phyloP scores from a whole-genome alignment of 2,888 invertebrate species.

The Serripes groenlandicus region DNA sequence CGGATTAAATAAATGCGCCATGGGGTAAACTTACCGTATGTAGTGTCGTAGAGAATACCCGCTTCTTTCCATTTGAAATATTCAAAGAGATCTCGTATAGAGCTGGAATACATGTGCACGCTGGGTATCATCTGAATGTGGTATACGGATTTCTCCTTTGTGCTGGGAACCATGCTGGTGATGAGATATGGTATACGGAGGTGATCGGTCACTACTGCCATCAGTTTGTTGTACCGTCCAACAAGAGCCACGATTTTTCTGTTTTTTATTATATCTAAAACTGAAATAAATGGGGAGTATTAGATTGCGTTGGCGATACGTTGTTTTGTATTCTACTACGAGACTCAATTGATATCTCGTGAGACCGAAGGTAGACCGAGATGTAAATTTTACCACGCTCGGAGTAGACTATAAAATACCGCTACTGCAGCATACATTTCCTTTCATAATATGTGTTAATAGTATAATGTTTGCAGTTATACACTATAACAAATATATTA shows the following conservation, averaged over 20 bases:
- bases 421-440: too few species aligned
- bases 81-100: slow-evolving; percentile 76
- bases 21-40: slow-evolving; percentile 44
- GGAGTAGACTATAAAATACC: too few species aligned
- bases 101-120: slow-evolving; percentile 66
- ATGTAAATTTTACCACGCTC: too few species aligned
- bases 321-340: too few species aligned
- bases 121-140: slow-evolving; percentile 78
- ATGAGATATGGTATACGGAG: slow-evolving; percentile 81
- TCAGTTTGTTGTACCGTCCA: slow-evolving; percentile 77
- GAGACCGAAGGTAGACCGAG: too few species aligned
- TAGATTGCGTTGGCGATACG: too few species aligned
- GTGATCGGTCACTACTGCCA: slow-evolving; percentile 76
- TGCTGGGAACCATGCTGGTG: slow-evolving; percentile 74
- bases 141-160: slow-evolving; percentile 59
- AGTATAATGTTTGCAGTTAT: too few species aligned
- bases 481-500: too few species aligned
- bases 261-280: slow-evolving; percentile 43
- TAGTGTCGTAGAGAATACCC: slow-evolving; percentile 76
- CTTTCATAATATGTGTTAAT: too few species aligned
- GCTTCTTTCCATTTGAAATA: slow-evolving; percentile 74
- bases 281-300: slow-evolving; percentile 51
- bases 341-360: too few species aligned
- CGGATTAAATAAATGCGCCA: too few species aligned
- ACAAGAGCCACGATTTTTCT: slow-evolving; percentile 75